These are phyloP conservation scores for Penaeus chinensis DNA, from an alignment of 1,140 invertebrate species.

Conservation along the genomic window DNA sequence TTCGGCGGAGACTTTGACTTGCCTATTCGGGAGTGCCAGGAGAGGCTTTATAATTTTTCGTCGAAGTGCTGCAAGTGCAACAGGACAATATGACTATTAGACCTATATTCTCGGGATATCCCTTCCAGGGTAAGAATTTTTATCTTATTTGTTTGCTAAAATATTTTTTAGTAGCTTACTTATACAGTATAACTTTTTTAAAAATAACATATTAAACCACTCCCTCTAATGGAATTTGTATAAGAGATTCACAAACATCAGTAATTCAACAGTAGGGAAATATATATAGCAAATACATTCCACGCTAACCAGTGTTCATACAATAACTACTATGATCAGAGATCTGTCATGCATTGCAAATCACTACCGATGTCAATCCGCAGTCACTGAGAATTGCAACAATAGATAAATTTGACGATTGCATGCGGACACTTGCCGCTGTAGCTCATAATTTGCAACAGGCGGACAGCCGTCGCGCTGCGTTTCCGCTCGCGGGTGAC, in stretches of 20 bases:
- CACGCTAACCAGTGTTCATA: not conserved
- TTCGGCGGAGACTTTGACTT: not conserved
- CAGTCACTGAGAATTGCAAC: no score
- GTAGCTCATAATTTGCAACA: no score
- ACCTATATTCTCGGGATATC: slow-evolving; percentile 52
- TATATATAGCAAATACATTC: no score
- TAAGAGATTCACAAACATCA: no score
- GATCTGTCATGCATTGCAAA: slow-evolving; percentile 37
- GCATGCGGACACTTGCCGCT: no score
- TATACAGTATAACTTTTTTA: not conserved
- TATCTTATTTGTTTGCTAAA: not conserved
- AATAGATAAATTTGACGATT: no score
- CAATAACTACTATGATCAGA: not conserved
- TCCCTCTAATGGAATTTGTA: not conserved
- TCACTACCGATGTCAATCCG: slow-evolving; percentile 1
- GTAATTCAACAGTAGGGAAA: no score
- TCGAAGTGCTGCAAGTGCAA: not conserved
- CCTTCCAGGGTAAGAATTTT: slow-evolving; percentile 47
- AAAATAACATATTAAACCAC: not conserved
- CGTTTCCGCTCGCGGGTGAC: no score
- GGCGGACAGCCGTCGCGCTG: no score
- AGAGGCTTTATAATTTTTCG: not conserved
- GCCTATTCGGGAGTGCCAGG: not conserved
- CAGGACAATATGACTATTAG: slow-evolving; percentile 40
- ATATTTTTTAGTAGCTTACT: not conserved